Conservation (phyloP, 2,113 vertebrate genomes). For the Lampris megalopsis region DNA sequence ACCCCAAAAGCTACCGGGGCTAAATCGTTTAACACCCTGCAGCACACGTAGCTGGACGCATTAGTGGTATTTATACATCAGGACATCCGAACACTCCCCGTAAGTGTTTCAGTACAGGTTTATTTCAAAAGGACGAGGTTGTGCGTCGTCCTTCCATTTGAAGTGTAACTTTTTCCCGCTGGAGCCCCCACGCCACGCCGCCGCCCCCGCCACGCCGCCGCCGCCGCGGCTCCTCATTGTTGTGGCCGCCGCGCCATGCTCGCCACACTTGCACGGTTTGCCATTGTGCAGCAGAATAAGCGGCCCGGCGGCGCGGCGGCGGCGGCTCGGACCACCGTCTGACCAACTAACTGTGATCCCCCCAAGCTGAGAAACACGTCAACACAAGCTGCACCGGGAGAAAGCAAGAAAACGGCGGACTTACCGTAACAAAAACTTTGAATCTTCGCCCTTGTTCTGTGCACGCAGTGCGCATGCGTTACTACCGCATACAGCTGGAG, state of each 20-base stretch:
- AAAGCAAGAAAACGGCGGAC: slow-evolving; percentile 61
- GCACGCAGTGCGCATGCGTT: slow-evolving; percentile 83
- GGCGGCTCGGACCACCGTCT: too few species aligned
- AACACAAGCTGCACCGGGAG: neutral
- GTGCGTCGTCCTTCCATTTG: slow-evolving; percentile 29
- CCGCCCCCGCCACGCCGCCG: slow-evolving; percentile 77
- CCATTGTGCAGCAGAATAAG: slow-evolving; percentile 75
- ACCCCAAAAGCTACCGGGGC: slow-evolving; percentile 75
- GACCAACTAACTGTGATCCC: too few species aligned
- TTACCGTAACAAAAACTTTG: slow-evolving; percentile 85
- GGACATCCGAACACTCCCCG: too few species aligned
- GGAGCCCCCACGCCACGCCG: slow-evolving; percentile 84
- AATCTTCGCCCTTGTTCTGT: slow-evolving; percentile 79
- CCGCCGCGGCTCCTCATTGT: neutral
- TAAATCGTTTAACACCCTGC: slow-evolving; percentile 31
- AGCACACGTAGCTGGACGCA: slow-evolving; percentile 6
- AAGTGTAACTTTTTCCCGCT: slow-evolving; percentile 73
- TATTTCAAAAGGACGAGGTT: too few species aligned
- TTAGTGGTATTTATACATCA: neutral
- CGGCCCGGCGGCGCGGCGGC: slow-evolving; percentile 12
- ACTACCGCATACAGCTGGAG: slow-evolving; percentile 80
- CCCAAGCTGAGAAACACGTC: neutral
- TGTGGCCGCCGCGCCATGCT: slow-evolving; percentile 83
- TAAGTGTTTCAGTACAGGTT: too few species aligned
- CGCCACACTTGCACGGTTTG: slow-evolving; percentile 76